These are phyloP conservation scores for Astropecten irregularis DNA, from an alignment of 53 echinoderm and acorn worm species.

Conservation along the genomic window DNA sequence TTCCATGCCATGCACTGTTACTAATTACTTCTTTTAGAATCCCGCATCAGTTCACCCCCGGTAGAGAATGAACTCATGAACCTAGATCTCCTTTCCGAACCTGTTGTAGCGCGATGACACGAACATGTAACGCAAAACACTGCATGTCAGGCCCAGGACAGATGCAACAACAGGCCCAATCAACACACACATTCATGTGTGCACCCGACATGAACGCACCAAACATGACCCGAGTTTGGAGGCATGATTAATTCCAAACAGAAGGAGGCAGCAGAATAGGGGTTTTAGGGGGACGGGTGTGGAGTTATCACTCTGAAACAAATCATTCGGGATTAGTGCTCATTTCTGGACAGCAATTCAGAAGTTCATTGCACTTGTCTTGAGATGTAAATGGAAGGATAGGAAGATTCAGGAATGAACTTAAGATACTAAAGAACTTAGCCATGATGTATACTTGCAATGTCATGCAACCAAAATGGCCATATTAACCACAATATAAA, in stretches of 20 bases:
- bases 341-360: no score
- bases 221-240: background rate
- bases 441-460: no score
- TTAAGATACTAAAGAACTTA: no score
- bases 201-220: background rate
- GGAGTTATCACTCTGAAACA: background rate
- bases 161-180: background rate
- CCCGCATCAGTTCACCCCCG: background rate
- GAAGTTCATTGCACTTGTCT: background rate
- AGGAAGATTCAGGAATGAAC: no score
- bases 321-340: no score
- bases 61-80: conserved; percentile 35
- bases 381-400: no score
- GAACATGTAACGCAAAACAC: conserved; percentile 7
- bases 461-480: no score
- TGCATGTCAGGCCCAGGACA: conserved; percentile 6
- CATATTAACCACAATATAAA: no score
- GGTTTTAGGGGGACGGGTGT: background rate
- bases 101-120: conserved; percentile 17
- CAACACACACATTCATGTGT: conserved; percentile 18
- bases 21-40: background rate
- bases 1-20: background rate
- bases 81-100: conserved; percentile 16
- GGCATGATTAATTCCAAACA: background rate
- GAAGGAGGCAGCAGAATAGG: background rate